A percentile compares a stretch with the other conserved stretches of the same genome.
These are phyloP conservation scores for Zingel zingel DNA, from an alignment of 2,113 vertebrate genomes.

Conservation along the genomic window DNA sequence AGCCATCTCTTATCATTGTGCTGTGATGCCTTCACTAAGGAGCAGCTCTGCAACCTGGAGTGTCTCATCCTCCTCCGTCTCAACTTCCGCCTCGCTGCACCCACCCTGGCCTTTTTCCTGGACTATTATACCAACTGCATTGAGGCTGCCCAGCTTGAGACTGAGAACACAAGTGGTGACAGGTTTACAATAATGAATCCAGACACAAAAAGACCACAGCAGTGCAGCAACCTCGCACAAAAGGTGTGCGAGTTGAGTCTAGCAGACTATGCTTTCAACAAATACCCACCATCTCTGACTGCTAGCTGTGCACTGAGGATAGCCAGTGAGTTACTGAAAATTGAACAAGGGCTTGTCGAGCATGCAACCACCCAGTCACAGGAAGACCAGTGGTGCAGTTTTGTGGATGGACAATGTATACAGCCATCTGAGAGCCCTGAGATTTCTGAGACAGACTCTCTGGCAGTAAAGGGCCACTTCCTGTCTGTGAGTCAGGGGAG, in stretches of 20 bases:
- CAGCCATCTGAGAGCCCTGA: background rate
- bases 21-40: constrained; percentile 88
- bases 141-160: constrained; percentile 46
- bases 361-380: background rate
- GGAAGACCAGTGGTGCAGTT: constrained; percentile 2
- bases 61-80: constrained; percentile 91
- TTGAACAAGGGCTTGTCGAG: background rate
- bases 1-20: constrained; percentile 91
- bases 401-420: constrained; percentile 7
- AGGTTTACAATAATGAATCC: background rate
- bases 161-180: background rate
- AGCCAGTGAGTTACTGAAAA: constrained; percentile 83
- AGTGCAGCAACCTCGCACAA: constrained; percentile 82
- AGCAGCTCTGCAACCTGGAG: constrained; percentile 95
- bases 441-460: background rate
- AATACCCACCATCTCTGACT: constrained; percentile 89
- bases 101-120: constrained; percentile 92
- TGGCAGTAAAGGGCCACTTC: background rate
- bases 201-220: constrained; percentile 37
- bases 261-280: constrained; percentile 92
- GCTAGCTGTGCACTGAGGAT: constrained; percentile 88
- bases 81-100: constrained; percentile 88
- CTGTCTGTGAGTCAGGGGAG: background rate
- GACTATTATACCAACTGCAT: constrained; percentile 87
- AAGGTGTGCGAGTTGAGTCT: constrained; percentile 90